Conservation (phyloP, 2,113 vertebrate species). For the Coryphaenoides rupestris region DNA sequence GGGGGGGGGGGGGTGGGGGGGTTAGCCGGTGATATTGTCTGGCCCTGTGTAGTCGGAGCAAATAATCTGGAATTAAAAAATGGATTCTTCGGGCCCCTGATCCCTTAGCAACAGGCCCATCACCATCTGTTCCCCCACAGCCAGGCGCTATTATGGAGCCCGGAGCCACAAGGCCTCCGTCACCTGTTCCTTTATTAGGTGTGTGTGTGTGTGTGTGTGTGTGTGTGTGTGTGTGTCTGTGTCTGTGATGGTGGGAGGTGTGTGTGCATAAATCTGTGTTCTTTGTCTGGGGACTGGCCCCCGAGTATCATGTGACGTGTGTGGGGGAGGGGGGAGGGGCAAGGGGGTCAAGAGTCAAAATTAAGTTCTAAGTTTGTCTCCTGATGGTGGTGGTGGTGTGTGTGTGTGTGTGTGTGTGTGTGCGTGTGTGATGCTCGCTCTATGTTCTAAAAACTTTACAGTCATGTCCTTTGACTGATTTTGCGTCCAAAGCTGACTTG, state of each 20-base stretch:
- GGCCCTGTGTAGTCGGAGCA: conserved; percentile 81
- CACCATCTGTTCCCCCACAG: conserved; percentile 89
- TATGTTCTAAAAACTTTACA: background rate
- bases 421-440: background rate
- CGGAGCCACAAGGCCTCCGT: conserved; percentile 80
- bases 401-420: no score
- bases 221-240: conserved; percentile 16
- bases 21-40: conserved; percentile 77
- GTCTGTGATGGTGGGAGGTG: conserved; percentile 2
- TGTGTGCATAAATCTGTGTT: conserved; percentile 1
- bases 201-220: conserved; percentile 8
- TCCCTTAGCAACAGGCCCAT: conserved; percentile 91
- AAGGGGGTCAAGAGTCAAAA: conserved; percentile 5
- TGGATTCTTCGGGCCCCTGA: conserved; percentile 87
- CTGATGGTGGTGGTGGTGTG: background rate
- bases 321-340: background rate
- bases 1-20: conserved; percentile 70
- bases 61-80: conserved; percentile 95
- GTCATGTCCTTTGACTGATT: background rate
- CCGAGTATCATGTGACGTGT: conserved; percentile 7
- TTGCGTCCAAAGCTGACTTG: no score
- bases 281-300: background rate
- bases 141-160: conserved; percentile 75
- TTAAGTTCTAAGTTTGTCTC: background rate
- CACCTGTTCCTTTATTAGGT: conserved; percentile 76